Conservation (phyloP, 53 echinoderm and acorn worm species). For the Holothuria scabra region DNA sequence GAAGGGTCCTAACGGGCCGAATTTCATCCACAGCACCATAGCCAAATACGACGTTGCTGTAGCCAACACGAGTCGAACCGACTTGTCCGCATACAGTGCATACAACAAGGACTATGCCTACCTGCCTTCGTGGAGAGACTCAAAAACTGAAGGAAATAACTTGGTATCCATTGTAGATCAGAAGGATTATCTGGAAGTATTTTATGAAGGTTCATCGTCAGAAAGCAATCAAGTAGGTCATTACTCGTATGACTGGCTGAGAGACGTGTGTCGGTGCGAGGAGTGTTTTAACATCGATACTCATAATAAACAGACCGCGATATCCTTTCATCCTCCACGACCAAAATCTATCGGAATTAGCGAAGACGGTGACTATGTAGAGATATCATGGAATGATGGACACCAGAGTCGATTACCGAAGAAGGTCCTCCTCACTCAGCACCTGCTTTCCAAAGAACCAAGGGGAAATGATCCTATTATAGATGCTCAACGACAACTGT, state of each 20-base stretch:
- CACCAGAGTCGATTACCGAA: constrained; percentile 23
- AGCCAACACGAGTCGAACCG: too few relatives aligned
- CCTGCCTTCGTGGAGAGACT: too few relatives aligned
- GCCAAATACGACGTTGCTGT: too few relatives aligned
- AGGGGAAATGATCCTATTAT: constrained; percentile 10
- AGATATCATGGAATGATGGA: constrained; percentile 22
- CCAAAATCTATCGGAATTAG: not conserved
- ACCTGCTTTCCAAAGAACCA: not conserved
- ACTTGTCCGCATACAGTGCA: too few relatives aligned
- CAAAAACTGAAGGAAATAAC: too few relatives aligned
- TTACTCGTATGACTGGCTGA: constrained; percentile 38
- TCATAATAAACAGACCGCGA: constrained; percentile 9
- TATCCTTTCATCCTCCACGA: not conserved
- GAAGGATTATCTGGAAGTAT: not conserved
- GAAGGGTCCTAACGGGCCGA: too few relatives aligned
- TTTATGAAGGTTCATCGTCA: not conserved
- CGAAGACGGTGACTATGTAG: not conserved
- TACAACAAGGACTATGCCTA: too few relatives aligned
- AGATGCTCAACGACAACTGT: not conserved
- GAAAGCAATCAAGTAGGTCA: not conserved
- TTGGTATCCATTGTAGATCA: too few relatives aligned
- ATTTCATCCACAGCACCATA: too few relatives aligned
- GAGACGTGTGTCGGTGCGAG: constrained; percentile 29
- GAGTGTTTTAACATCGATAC: constrained; percentile 24
- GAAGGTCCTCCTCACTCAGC: constrained; percentile 1